Percentiles rank a stretch among this genome's conserved stretches.
phyloP scores from a whole-genome alignment of 2,113 vertebrate species.

The Pterocles burchelli region DNA sequence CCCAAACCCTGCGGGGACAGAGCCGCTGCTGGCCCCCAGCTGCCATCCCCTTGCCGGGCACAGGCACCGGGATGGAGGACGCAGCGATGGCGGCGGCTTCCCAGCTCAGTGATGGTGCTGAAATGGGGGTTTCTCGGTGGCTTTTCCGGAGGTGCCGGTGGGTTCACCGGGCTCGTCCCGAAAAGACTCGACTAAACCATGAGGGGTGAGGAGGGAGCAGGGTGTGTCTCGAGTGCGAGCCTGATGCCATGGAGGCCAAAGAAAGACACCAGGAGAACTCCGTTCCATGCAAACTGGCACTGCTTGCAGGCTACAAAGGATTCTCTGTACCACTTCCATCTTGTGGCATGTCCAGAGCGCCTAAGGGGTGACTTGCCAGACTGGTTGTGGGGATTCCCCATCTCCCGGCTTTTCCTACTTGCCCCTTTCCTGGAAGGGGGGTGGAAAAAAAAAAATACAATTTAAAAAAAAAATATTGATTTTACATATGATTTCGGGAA shows the following conservation, averaged over 20 bases:
- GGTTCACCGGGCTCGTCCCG: neutral
- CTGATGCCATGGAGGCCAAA: slow-evolving; percentile 62
- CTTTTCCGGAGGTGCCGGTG: neutral
- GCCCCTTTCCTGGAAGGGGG: neutral
- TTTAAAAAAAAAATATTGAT: neutral
- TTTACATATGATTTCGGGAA: slow-evolving; percentile 31
- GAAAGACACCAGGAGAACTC: slow-evolving; percentile 76
- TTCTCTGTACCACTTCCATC: slow-evolving; percentile 47
- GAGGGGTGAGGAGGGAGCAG: slow-evolving; percentile 10
- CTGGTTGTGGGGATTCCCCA: slow-evolving; percentile 37
- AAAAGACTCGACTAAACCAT: neutral
- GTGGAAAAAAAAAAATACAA: rapidly evolving
- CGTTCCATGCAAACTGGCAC: slow-evolving; percentile 88
- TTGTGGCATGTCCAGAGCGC: slow-evolving; percentile 40
- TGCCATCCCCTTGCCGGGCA: neutral
- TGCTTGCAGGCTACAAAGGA: slow-evolving; percentile 85
- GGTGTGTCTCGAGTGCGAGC: slow-evolving; percentile 7
- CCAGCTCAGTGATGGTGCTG: neutral
- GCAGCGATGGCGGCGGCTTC: neutral
- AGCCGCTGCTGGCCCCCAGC: neutral
- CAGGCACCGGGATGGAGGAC: neutral
- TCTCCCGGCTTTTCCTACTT: slow-evolving; percentile 16
- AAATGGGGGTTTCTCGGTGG: neutral
- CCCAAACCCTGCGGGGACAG: neutral
- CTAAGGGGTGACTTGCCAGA: slow-evolving; percentile 67